These are phyloP conservation scores for Meloidogyne chitwoodi DNA, from an alignment of 1,140 invertebrate species.

Conservation along the genomic window DNA sequence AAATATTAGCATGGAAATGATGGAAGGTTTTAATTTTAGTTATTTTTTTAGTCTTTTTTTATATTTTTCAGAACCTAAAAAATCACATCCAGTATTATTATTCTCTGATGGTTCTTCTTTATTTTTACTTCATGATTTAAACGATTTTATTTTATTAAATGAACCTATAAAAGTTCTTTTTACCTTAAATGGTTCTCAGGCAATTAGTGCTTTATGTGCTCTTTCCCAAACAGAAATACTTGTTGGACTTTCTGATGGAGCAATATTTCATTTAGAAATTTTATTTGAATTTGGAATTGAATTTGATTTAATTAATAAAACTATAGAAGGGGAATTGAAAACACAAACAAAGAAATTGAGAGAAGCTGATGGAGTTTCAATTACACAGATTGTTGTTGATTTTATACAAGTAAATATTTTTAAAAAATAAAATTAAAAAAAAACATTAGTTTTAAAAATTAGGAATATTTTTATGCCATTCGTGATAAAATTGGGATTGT, in stretches of 20 bases:
- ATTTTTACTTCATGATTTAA: slow-evolving; percentile 30
- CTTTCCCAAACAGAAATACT: slow-evolving; percentile 27
- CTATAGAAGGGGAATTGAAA: neutral
- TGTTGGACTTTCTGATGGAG: slow-evolving; percentile 41
- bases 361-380: slow-evolving; percentile 36
- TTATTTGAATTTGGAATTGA: neutral
- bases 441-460: neutral
- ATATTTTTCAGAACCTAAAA: neutral
- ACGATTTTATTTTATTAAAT: slow-evolving; percentile 37
- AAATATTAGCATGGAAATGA: neutral
- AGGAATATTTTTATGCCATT: slow-evolving; percentile 36
- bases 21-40: neutral
- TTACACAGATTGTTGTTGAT: slow-evolving; percentile 34
- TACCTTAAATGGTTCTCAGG: slow-evolving; percentile 9
- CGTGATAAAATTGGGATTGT: slow-evolving; percentile 36
- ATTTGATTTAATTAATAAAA: neutral
- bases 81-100: slow-evolving; percentile 8
- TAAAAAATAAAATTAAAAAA: neutral
- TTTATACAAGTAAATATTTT: neutral
- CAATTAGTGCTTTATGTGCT: slow-evolving; percentile 29
- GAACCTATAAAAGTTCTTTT: slow-evolving; percentile 38
- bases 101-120: slow-evolving; percentile 46
- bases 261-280: slow-evolving; percentile 29
- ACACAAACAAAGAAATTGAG: slow-evolving; percentile 19
- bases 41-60: neutral